A percentile compares a stretch with the other conserved stretches of the same genome.
Evolutionary conservation across 2,113 vertebrate species (phyloP).

Genomic region (Oncorhynchus keta): DNA sequence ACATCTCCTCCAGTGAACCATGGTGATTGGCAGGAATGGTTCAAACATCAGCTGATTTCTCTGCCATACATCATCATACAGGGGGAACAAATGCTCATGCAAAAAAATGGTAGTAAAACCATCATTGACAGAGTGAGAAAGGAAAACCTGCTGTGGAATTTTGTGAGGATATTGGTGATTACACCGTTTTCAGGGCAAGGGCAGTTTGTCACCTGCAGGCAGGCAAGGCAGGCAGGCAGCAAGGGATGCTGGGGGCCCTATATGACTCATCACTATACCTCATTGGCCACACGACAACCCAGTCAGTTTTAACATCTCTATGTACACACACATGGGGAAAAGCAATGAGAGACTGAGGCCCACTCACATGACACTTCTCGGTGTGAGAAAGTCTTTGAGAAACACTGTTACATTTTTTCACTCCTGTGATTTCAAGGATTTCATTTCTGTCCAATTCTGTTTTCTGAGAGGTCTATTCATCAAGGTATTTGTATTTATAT

Average conservation of each 20-base stretch:
- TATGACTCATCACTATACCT: constrained; percentile 33
- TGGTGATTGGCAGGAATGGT: not conserved
- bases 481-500: no score
- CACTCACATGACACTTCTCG: not conserved
- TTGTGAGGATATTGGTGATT: no score
- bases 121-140: not conserved
- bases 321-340: constrained; percentile 14
- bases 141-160: not conserved
- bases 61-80: not conserved
- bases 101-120: not conserved
- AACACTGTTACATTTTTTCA: not conserved
- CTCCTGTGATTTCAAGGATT: no score
- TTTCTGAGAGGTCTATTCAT: no score
- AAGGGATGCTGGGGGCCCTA: constrained; percentile 10
- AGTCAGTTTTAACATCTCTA: no score
- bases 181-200: no score
- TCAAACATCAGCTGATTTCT: constrained; percentile 1
- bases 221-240: constrained; percentile 21
- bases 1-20: constrained; percentile 4
- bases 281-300: constrained; percentile 26
- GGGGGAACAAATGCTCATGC: not conserved
- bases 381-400: constrained; percentile 31
- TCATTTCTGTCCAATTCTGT: no score
- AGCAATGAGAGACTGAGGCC: not conserved
- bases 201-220: not conserved